Base-by-base conservation (phyloP, 2,888 invertebrate genomes). In the Campaea margaritaria region DNA sequence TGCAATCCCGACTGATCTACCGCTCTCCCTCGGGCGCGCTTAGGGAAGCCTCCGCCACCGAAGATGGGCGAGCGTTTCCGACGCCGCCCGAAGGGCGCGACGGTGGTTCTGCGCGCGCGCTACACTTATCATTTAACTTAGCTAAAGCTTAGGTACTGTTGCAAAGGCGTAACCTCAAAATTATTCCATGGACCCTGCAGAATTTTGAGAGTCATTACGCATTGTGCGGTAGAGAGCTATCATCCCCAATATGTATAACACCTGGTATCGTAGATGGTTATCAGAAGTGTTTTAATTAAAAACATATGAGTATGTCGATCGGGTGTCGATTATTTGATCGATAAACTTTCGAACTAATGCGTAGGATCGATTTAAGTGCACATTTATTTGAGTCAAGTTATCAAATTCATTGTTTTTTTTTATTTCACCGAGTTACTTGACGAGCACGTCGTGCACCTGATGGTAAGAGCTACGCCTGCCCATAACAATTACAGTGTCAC, bases 251-350 rank as follows among this genome's bases (percentile, higher is more conserved):
- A 59, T 65, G 69, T 62, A 72, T 71, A 78, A 78, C 91, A 91
- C 85, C 89, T 89, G 90, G 89, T 79, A 74, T 76, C 74, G 74
- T 58, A 79, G 87, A 89, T 86, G 75, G 61, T 78, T 86, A 91
- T 90, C 91, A 71, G 43, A 69, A 75, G 76, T 74, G 79, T 80
- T 85, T 79, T 85, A 87, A 87, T 87, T 89, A 83, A 77, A 74
- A 74, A 60, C 72, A 65, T 72, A 70, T 74, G 70, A 74, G 70
- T 65, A 53, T 58, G 64, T 53, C 64, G 58, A 62, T 62, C 58
- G 60, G 61, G 57, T 62, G 67, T 64, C 58, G 66, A 64, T 70
- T 67, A 69, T 68, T 57, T 42, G 54, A 67, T 65, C 67, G 55
- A 61, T 62, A 64, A 61, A 56, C 47, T 43, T 36, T 50, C 38